Evolutionary conservation across 2,888 invertebrate species (phyloP), one percentile per base, ranked within the genome.

Genomic region (Zaprionus lineosus): DNA sequence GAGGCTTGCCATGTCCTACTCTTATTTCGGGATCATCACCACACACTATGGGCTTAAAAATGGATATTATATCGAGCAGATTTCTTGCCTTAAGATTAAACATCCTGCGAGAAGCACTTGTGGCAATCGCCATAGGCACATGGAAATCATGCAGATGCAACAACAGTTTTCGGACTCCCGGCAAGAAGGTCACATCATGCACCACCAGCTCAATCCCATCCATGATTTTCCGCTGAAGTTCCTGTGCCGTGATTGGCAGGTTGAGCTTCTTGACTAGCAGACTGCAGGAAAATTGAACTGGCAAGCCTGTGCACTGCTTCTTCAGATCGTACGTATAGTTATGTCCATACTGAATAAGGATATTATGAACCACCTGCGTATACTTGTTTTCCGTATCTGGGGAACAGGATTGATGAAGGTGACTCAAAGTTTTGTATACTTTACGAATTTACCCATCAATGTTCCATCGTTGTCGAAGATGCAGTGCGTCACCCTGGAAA

Each of bases 61-160:
- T 88, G 1, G 90, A 87, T 81, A 95, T 93, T 21, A 95, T 87
- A 2, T 93, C 92, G 50, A 91, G 90, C 76, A 94, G 91, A 0
- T 92, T 89, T 1, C 89, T 88, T 0, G 93, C 91, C 91, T 95
- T 95, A 0, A 94, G 89, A 0, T 92, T 90, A 43, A 93, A 95
- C 28, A 93, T 93, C 9, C 93, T 91, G 26, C 91, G 90, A 46
- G 93, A 92, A 1, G 96, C 95, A 1, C 96, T 96, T 0, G 97
- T 97, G 1, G 97, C 97, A 21, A 97, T 91, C 0, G 95, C 95
- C 39, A 96, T 94, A 0, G 96, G 96, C 3, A 97, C 92, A 36
- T 93, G 92, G 33, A 93, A 91, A 41, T 91, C 90, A 83, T 94
- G 91, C 1, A 97, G 90, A 87, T 97, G 96, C 19, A 91, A 89